Percentiles rank a stretch among this genome's conserved stretches.
Conservation (phyloP, 1,140 invertebrate genomes). For the Apis dorsata region DNA sequence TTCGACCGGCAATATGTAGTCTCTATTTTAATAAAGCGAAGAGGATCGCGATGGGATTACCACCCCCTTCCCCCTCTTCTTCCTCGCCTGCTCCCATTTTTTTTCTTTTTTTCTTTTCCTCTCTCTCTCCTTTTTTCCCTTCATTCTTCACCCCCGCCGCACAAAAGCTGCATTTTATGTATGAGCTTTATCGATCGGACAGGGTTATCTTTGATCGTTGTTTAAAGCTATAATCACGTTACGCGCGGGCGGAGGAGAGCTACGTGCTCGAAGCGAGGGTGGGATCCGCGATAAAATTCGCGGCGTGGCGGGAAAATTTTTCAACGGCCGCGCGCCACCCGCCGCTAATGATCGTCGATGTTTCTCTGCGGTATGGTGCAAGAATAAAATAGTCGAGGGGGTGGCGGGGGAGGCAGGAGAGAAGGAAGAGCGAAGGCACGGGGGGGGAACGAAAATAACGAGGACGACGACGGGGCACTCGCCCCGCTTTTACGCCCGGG, state of each 20-base stretch:
- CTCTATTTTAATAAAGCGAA: slow-evolving; percentile 44
- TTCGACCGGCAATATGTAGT: slow-evolving; percentile 11
- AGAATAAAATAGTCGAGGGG: slow-evolving; percentile 48
- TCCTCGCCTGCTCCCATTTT: neutral
- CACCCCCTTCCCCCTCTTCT: neutral
- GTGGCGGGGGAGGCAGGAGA: neutral
- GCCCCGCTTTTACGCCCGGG: slow-evolving; percentile 14
- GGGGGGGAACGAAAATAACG: slow-evolving; percentile 13
- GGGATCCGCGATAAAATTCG: slow-evolving; percentile 24
- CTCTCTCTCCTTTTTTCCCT: neutral
- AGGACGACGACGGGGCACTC: neutral
- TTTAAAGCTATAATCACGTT: slow-evolving; percentile 48
- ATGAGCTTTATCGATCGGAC: slow-evolving; percentile 43
- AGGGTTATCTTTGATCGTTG: slow-evolving; percentile 49
- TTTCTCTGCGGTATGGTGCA: no score
- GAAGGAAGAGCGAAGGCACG: neutral
- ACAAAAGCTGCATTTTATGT: slow-evolving; percentile 36
- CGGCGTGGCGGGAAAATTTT: slow-evolving; percentile 18
- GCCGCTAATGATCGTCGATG: slow-evolving; percentile 20
- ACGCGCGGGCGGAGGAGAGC: neutral
- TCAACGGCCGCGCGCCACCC: slow-evolving; percentile 5
- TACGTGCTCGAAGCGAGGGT: neutral
- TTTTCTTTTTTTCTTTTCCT: neutral
- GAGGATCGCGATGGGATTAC: slow-evolving; percentile 44
- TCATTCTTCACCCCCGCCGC: no score